Conservation (phyloP, 1,140 invertebrate genomes). For the Drosophila parvula region DNA sequence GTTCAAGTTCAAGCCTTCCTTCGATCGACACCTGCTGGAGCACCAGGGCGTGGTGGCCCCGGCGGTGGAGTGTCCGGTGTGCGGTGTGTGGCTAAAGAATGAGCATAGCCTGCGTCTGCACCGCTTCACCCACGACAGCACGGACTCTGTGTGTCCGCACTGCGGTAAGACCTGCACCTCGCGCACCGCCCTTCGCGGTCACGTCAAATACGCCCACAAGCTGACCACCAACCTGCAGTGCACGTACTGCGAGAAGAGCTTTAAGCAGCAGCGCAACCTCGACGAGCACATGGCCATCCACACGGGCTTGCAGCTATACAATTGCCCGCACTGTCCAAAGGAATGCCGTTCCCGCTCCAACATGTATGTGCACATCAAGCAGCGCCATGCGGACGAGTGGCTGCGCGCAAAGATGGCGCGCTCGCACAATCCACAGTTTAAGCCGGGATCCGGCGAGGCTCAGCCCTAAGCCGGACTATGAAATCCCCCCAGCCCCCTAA, state of each 20-base stretch:
- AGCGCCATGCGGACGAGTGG: conserved; percentile 76
- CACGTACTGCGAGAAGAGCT: conserved; percentile 78
- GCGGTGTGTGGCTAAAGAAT: conserved; percentile 76
- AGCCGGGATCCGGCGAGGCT: conserved; percentile 36
- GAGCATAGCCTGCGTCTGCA: conserved; percentile 73
- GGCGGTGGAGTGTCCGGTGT: conserved; percentile 68
- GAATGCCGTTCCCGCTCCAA: conserved; percentile 79
- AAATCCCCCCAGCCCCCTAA: not conserved
- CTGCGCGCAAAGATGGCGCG: conserved; percentile 75
- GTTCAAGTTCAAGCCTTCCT: conserved; percentile 79
- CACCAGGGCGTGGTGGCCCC: conserved; percentile 73
- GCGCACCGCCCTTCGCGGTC: conserved; percentile 66
- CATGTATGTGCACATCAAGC: conserved; percentile 83
- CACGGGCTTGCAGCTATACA: conserved; percentile 81
- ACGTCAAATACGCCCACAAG: conserved; percentile 75
- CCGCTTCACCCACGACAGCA: conserved; percentile 68
- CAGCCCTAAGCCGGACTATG: conserved; percentile 2
- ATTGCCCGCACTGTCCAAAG: conserved; percentile 81
- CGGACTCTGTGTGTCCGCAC: conserved; percentile 62
- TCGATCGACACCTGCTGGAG: conserved; percentile 69
- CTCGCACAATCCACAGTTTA: conserved; percentile 75
- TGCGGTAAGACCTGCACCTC: conserved; percentile 69
- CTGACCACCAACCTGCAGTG: conserved; percentile 69
- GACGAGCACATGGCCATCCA: conserved; percentile 83
- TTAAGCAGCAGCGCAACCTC: conserved; percentile 74